Conservation (phyloP, 2,797 vertebrate species). For the Coregonus sp. region DNA sequence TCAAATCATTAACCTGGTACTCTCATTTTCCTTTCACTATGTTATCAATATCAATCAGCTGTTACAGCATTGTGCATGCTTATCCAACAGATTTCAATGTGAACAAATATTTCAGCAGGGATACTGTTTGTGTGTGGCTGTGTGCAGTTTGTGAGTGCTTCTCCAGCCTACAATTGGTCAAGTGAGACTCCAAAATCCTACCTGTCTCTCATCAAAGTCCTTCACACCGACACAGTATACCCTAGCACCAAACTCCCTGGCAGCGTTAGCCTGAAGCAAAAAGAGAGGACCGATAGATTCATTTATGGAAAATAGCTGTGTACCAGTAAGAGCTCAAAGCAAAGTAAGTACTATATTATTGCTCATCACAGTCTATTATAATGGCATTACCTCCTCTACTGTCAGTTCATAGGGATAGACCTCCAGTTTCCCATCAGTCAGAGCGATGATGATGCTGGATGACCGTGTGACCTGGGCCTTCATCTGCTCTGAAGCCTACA, state of each 20-base stretch:
- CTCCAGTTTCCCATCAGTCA: constrained; percentile 93
- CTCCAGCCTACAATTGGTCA: neutral
- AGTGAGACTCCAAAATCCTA: constrained; percentile 51
- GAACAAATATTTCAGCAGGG: neutral
- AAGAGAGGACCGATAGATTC: neutral
- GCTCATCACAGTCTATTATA: neutral
- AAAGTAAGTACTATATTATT: neutral
- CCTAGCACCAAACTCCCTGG: constrained; percentile 85
- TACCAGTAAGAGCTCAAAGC: neutral
- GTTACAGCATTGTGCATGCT: neutral
- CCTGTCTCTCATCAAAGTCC: constrained; percentile 91
- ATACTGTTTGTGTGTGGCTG: neutral
- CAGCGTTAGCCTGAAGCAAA: constrained; percentile 78
- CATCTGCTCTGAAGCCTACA: constrained; percentile 86
- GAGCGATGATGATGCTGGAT: constrained; percentile 88
- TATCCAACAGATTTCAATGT: neutral
- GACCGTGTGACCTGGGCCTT: constrained; percentile 74
- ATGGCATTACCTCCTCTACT: constrained; percentile 80
- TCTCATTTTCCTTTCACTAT: neutral
- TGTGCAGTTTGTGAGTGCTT: neutral
- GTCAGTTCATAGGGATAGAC: constrained; percentile 81
- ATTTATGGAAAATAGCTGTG: neutral
- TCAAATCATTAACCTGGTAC: neutral
- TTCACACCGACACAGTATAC: constrained; percentile 95
- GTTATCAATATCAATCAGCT: neutral